Evolutionary conservation across 1,140 invertebrate genomes (phyloP).

Genomic region (Diprion similis): DNA sequence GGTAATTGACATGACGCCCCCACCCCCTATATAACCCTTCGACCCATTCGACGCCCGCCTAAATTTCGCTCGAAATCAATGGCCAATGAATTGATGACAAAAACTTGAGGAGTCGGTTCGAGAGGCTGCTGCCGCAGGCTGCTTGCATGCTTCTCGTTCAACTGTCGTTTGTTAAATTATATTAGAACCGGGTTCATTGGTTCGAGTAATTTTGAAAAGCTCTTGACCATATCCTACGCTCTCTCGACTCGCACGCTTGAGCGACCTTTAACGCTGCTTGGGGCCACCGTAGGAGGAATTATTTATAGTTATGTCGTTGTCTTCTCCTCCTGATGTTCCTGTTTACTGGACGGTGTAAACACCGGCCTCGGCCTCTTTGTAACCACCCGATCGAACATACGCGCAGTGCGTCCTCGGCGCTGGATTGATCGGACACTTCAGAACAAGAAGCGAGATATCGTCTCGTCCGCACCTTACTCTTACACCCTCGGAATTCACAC

Average conservation of each 20-base stretch:
- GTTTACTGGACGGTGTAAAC: neutral
- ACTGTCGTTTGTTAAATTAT: constrained; percentile 8
- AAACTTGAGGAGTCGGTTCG: neutral
- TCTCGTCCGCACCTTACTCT: too few relatives aligned
- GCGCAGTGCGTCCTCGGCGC: too few relatives aligned
- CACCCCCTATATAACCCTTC: too few relatives aligned
- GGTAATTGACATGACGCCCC: neutral
- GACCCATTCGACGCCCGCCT: neutral
- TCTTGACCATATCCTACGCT: neutral
- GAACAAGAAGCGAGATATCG: too few relatives aligned
- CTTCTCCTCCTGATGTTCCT: neutral
- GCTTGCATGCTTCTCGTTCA: neutral
- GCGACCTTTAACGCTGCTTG: neutral
- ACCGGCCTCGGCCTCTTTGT: neutral
- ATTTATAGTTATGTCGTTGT: neutral
- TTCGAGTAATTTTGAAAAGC: constrained; percentile 6
- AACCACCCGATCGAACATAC: too few relatives aligned
- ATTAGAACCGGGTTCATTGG: constrained; percentile 4
- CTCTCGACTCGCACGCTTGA: neutral
- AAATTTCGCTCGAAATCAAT: neutral
- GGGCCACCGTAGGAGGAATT: neutral
- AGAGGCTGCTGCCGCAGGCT: too few relatives aligned
- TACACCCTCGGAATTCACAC: too few relatives aligned
- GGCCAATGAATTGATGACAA: neutral
- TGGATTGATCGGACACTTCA: too few relatives aligned